phyloP scores from a whole-genome alignment of 2,797 vertebrate genomes.

The Champsocephalus gunnari region DNA sequence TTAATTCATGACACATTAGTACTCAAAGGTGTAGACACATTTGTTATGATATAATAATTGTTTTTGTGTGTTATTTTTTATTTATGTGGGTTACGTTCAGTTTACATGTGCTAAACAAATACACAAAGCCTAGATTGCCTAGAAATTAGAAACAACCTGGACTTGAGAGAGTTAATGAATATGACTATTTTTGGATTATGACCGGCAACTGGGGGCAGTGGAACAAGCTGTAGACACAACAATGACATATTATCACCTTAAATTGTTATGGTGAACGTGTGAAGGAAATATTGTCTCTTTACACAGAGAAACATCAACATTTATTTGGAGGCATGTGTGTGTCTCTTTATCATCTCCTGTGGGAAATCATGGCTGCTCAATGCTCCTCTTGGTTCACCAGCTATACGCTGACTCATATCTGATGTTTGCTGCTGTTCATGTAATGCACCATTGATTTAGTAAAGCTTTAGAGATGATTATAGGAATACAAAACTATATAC shows the following conservation, averaged over 20 bases:
- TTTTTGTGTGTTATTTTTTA: too few relatives aligned
- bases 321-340: not conserved
- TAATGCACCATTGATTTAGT: not conserved
- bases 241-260: not conserved
- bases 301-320: not conserved
- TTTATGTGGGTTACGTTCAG: too few relatives aligned
- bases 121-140: too few relatives aligned
- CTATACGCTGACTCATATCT: not conserved
- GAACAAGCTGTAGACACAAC: too few relatives aligned
- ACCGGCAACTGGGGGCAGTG: too few relatives aligned
- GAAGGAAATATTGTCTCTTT: not conserved
- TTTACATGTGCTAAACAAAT: too few relatives aligned
- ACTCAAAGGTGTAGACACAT: too few relatives aligned
- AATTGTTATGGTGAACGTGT: not conserved
- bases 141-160: too few relatives aligned
- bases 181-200: too few relatives aligned
- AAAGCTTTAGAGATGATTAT: not conserved
- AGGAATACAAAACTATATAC: not conserved
- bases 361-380: not conserved
- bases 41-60: too few relatives aligned
- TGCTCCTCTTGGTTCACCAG: not conserved
- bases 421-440: not conserved
- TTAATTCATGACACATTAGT: too few relatives aligned
- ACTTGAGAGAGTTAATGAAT: too few relatives aligned
- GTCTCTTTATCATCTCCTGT: not conserved